Evolutionary conservation across 2,888 invertebrate genomes (phyloP).

Genomic region (Caenorhabditis virilis): DNA sequence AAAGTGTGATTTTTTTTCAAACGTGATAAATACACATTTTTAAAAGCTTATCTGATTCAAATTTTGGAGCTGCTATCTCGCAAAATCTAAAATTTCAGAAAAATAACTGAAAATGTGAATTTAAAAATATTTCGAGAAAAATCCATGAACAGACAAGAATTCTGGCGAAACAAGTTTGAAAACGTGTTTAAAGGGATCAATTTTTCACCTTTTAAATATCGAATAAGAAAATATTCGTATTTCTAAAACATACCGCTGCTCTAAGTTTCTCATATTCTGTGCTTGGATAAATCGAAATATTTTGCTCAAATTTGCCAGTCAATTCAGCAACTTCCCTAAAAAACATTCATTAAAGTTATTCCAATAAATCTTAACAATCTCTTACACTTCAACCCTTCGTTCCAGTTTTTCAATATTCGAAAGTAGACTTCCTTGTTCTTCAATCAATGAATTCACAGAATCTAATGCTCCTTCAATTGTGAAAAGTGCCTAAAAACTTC

Average conservation of each 20-base stretch:
- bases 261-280: slow-evolving; percentile 5
- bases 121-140: background rate
- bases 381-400: slow-evolving; percentile 20
- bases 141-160: too few species aligned
- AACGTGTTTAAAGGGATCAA: too few species aligned
- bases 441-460: slow-evolving; percentile 40
- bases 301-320: slow-evolving; percentile 7
- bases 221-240: too few species aligned
- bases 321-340: slow-evolving; percentile 17
- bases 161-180: too few species aligned
- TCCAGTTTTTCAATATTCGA: slow-evolving; percentile 44
- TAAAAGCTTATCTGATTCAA: too few species aligned
- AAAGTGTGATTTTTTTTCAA: background rate
- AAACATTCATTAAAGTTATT: too few species aligned
- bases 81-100: too few species aligned
- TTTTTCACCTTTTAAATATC: too few species aligned
- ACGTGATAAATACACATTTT: background rate
- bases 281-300: slow-evolving; percentile 8
- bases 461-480: slow-evolving; percentile 56
- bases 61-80: too few species aligned
- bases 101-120: slow-evolving; percentile 3
- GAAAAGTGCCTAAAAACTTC: slow-evolving; percentile 46
- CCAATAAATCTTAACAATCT: too few species aligned
- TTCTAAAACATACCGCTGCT: background rate
- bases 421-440: slow-evolving; percentile 38